phyloP scores from a whole-genome alignment of 1,140 invertebrate species.

The Sipha flava region DNA sequence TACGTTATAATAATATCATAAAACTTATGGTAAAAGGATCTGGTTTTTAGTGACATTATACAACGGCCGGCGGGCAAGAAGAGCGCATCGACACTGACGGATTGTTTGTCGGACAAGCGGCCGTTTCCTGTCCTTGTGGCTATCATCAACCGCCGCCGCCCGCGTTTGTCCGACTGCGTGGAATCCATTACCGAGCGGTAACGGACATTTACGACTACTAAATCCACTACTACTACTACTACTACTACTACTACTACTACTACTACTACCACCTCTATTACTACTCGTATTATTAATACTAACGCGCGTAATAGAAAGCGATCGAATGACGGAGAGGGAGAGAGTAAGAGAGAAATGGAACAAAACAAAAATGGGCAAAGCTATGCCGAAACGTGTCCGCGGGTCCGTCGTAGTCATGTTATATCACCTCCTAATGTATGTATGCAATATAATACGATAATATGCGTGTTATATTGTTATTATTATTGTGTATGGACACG shows the following conservation, averaged over 20 bases:
- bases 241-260: no score
- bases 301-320: neutral
- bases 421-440: no score
- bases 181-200: neutral
- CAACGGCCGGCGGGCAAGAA: neutral
- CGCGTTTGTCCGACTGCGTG: neutral
- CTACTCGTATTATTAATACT: no score
- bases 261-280: no score
- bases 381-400: neutral
- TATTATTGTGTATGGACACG: no score
- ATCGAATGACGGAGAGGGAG: neutral
- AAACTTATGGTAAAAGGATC: slow-evolving; percentile 17
- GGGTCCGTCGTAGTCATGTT: no score
- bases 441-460: neutral
- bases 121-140: slow-evolving; percentile 26
- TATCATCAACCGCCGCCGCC: slow-evolving; percentile 10
- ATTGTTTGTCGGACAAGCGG: slow-evolving; percentile 23
- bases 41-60: slow-evolving; percentile 27
- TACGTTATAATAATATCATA: slow-evolving; percentile 17
- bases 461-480: neutral
- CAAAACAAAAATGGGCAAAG: neutral
- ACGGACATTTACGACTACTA: slow-evolving; percentile 16
- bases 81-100: neutral
- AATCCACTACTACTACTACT: no score
- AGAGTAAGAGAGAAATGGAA: neutral